These are phyloP conservation scores for Apodemia mormo DNA, from an alignment of 2,888 invertebrate species.

Conservation along the genomic window DNA sequence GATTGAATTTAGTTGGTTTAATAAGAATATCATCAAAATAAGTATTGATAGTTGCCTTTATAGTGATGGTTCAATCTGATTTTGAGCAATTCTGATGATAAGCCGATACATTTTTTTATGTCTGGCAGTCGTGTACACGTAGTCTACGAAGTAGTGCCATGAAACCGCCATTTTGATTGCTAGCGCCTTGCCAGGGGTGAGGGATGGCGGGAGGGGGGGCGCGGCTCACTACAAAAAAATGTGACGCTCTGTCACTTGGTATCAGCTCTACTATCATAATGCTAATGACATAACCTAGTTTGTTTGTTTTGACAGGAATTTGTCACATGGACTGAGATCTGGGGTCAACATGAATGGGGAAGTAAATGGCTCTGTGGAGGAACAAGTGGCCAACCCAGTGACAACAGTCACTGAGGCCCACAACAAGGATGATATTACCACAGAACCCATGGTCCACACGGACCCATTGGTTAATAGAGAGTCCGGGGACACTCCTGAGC, in stretches of 20 bases:
- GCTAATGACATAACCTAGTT: conserved; percentile 53
- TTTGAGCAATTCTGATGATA: conserved; percentile 34
- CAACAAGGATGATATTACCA: conserved; percentile 31
- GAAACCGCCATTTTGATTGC: conserved; percentile 78
- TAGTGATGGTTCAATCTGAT: neutral
- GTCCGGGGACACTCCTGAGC: neutral
- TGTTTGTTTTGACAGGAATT: conserved; percentile 58
- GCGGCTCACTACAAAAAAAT: conserved; percentile 63
- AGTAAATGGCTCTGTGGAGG: conserved; percentile 65
- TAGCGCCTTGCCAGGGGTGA: conserved; percentile 67
- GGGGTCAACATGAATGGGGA: conserved; percentile 64
- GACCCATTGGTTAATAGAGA: neutral
- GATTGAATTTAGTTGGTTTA: neutral
- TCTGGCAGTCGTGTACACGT: conserved; percentile 58
- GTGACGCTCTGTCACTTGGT: conserved; percentile 58
- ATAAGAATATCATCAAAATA: neutral
- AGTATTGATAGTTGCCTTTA: neutral
- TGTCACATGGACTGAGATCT: conserved; percentile 59
- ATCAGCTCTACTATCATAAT: conserved; percentile 48
- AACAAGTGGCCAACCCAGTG: conserved; percentile 50
- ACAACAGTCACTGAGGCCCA: conserved; percentile 28
- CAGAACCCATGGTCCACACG: neutral
- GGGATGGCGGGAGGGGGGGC: conserved; percentile 55
- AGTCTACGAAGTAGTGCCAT: conserved; percentile 61
- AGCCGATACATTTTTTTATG: conserved; percentile 43